These are phyloP conservation scores for Chionoecetes opilio DNA, from an alignment of 1,140 invertebrate species.

Conservation along the genomic window DNA sequence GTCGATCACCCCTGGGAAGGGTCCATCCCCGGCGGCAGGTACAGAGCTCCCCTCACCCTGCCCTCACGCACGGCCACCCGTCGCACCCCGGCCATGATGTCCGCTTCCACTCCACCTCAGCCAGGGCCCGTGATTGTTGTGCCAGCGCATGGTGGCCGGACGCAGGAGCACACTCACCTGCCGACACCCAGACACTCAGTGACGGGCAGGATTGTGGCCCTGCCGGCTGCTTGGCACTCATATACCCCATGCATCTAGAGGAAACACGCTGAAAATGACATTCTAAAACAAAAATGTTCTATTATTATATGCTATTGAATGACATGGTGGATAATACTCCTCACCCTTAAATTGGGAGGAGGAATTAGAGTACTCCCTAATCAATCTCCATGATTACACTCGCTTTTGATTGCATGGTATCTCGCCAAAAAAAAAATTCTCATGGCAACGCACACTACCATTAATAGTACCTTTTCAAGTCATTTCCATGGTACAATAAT, in stretches of 20 bases:
- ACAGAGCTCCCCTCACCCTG: constrained; percentile 50
- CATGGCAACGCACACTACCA: constrained; percentile 31
- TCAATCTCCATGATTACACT: too few relatives aligned
- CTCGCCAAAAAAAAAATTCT: not conserved
- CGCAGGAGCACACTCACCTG: too few relatives aligned
- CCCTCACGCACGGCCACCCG: too few relatives aligned
- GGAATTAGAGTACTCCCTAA: too few relatives aligned
- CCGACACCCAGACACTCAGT: constrained; percentile 20
- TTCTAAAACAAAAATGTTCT: constrained; percentile 38
- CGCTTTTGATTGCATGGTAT: too few relatives aligned
- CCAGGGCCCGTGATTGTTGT: not conserved
- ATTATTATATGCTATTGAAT: too few relatives aligned
- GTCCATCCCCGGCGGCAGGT: constrained; percentile 66
- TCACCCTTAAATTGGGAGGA: too few relatives aligned
- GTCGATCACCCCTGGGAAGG: constrained; percentile 68
- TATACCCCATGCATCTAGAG: too few relatives aligned
- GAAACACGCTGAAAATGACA: constrained; percentile 15
- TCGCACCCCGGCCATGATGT: constrained; percentile 66
- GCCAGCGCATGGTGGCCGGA: constrained; percentile 36
- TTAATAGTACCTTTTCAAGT: not conserved
- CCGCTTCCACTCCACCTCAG: constrained; percentile 60
- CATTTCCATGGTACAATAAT: not conserved
- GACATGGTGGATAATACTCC: too few relatives aligned
- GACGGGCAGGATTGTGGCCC: not conserved
- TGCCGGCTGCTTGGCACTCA: too few relatives aligned